A percentile compares a stretch with the other conserved stretches of the same genome.
Conservation (phyloP, 2,888 invertebrate species). For the Lithophane ornitopus region DNA sequence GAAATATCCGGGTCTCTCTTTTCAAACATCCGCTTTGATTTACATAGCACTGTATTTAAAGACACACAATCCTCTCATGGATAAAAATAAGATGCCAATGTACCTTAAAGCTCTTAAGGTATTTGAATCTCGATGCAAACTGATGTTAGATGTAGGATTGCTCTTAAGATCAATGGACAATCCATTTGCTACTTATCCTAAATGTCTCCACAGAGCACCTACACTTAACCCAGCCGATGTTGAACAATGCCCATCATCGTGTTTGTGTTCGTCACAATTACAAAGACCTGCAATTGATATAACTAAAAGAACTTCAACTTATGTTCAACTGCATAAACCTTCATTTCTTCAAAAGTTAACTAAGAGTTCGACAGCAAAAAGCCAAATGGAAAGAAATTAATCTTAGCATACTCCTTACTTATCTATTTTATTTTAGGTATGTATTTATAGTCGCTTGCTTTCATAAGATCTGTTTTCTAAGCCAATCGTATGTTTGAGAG, state of each 20-base stretch:
- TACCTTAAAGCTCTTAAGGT: conserved; percentile 81
- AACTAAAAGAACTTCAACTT: conserved; percentile 31
- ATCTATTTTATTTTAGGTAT: neutral
- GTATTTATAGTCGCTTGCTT: neutral
- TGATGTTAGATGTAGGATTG: conserved; percentile 81
- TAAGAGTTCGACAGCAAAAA: conserved; percentile 19
- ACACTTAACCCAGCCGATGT: conserved; percentile 30
- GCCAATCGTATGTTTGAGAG: neutral
- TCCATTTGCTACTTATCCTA: conserved; percentile 89
- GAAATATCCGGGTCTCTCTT: conserved; percentile 90
- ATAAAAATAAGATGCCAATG: conserved; percentile 70
- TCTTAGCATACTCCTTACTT: neutral
- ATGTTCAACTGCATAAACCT: conserved; percentile 52
- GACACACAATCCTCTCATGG: conserved; percentile 82
- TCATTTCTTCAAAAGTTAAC: conserved; percentile 21
- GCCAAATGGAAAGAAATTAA: conserved; percentile 47
- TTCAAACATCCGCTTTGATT: conserved; percentile 88
- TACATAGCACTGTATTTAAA: conserved; percentile 91
- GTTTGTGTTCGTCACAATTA: conserved; percentile 25
- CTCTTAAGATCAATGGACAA: conserved; percentile 89
- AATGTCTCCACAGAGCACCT: conserved; percentile 69
- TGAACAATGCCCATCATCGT: neutral
- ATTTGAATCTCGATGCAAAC: conserved; percentile 81
- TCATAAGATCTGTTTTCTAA: conserved; percentile 3
- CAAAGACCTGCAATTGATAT: conserved; percentile 17